Base-by-base conservation (phyloP, 2,113 vertebrate species). In the Phalacrocorax aristotelis region DNA sequence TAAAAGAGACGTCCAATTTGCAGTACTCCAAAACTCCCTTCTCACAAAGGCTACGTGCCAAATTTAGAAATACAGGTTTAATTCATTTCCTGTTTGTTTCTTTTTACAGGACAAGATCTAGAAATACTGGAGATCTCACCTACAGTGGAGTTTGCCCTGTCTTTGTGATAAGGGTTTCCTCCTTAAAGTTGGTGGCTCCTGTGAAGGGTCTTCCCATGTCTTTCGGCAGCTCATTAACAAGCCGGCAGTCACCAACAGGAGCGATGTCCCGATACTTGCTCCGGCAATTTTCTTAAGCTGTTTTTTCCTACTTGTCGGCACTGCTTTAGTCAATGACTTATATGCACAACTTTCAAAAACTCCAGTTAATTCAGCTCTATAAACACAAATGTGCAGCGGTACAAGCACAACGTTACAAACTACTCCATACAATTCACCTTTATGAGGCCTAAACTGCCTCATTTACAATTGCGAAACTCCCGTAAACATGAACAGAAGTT, bases 331-430 rank as follows among this genome's bases (percentile, higher is more conserved):
- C 46, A 40, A 3, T 17, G 23, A 38, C 27, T 5, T 23, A 34
- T 6, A 34, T 1, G 58, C 66, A 34, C 48, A 48, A 23, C 21
- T 51, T 46, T 15, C 51, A 22, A 25, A 23, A 46, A 5, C 34
- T 25, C 18, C 3, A 30, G 9, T 64, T 25, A 23, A 30, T 38
- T 36, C 71, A 36, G 20, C 27, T 21, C 22, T 9, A 8, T 9
- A 17, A 27, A 21, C 25, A 16, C 46, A 15, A 32, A 9, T 1
- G 46, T 3, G 1, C 57, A 44, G 66, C 0, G 7, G 51, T 21
- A 18, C 25, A 9, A 3, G n/a, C 32, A 26, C 6, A 32, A 9
- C 3, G 8, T 10, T 20, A 55, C 12, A 13, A 36, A 38, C 65
- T 16, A 10, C 6, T 60, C 48, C 51, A 27, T 4, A 25, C 20